Evolutionary conservation across 2,888 invertebrate species (phyloP), one percentile per base, ranked within the genome.

Genomic region (Lycophotia porphyrea): DNA sequence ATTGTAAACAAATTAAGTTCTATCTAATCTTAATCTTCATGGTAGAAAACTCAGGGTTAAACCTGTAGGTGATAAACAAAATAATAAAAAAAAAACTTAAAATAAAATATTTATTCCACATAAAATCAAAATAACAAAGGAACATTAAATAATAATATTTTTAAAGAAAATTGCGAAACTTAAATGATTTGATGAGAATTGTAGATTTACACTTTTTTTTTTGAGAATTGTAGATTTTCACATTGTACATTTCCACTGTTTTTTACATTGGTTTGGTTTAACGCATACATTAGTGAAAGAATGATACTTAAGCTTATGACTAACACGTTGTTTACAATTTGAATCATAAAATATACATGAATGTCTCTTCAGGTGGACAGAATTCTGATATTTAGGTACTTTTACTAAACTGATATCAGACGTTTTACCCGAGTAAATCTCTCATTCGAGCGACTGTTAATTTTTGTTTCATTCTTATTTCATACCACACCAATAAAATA

Each of bases 81-180:
- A 58, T 31, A 65, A 58, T 13, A 61, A 5, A 34, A 66, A 83
- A 88, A 80, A n/a, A n/a, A n/a, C n/a, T 75, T 70, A 82, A 88
- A 88, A 87, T 86, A 80, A 81, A 79, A 81, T 78, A 11, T 88
- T 88, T 88, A 88, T 88, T 88, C 70, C 71, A 85, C 89, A 88
- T 90, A 87, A 88, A 87, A 87, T 82, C 49, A 88, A 85, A 87
- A 81, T 82, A 90, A 89, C 87, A 88, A 86, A 84, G 77, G 71
- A 82, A 85, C 79, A 82, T 83, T 71, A 81, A 85, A 84, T 75
- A 82, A 76, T 78, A 74, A 65, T 73, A 55, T 66, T 70, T 68
- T 76, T 66, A 80, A 67, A 82, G 75, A 80, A 71, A 78, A 80
- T 80, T 82, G 81, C 73, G 78, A 82, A 75, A 78, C 74, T 78